Evolutionary conservation across 2,113 vertebrate species (phyloP).

Genomic region (Engraulis encrasicolus): DNA sequence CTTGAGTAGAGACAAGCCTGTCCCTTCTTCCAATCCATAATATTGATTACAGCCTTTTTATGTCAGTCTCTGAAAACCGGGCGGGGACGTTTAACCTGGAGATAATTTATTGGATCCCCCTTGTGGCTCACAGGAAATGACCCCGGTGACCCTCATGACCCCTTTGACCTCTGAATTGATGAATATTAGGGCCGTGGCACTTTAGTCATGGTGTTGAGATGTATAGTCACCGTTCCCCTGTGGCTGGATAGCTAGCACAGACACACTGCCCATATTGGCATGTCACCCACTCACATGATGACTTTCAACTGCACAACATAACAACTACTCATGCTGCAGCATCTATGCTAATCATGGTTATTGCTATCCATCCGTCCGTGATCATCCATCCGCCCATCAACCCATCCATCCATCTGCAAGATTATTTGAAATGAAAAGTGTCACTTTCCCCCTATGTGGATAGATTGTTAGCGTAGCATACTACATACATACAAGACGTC

Average conservation of each 20-base stretch:
- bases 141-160: too few species aligned
- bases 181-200: not conserved
- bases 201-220: not conserved
- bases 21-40: not conserved
- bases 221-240: too few species aligned
- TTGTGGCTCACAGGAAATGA: not conserved
- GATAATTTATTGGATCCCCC: not conserved
- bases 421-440: too few species aligned
- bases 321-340: too few species aligned
- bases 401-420: not conserved
- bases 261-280: not conserved
- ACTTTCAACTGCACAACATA: not conserved
- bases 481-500: too few species aligned
- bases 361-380: too few species aligned
- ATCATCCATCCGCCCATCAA: too few species aligned
- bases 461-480: too few species aligned
- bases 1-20: not conserved
- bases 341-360: not conserved
- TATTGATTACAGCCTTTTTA: not conserved
- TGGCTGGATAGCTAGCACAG: too few species aligned
- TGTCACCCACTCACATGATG: not conserved
- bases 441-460: too few species aligned
- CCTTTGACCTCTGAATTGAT: not conserved
- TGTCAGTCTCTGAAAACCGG: not conserved
- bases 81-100: not conserved